phyloP scores from a whole-genome alignment of 2,113 vertebrate species.

The Ginglymostoma cirratum region DNA sequence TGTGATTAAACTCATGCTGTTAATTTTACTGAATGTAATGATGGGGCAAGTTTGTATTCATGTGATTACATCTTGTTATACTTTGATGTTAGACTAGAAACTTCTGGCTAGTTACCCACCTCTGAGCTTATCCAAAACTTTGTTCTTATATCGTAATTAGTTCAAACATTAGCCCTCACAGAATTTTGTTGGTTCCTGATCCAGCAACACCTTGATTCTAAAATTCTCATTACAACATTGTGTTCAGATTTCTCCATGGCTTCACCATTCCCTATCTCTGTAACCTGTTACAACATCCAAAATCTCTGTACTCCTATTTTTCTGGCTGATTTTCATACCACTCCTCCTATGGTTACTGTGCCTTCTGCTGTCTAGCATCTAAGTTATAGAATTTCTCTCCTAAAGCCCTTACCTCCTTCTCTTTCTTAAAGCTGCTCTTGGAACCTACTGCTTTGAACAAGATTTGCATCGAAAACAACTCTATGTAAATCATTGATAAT shows the following conservation, averaged over 20 bases:
- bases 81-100: background rate
- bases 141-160: background rate
- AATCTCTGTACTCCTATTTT: background rate
- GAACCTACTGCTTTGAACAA: background rate
- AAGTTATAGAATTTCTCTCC: background rate
- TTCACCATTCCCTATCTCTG: background rate
- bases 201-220: background rate
- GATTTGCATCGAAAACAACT: background rate
- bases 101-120: background rate
- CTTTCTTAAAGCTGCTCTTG: background rate
- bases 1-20: background rate
- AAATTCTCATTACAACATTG: background rate
- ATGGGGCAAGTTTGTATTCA: background rate
- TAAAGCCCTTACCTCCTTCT: background rate
- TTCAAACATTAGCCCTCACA: background rate
- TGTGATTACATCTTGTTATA: background rate
- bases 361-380: background rate
- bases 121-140: background rate
- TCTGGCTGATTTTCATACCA: background rate
- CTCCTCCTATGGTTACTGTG: no score
- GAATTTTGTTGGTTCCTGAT: background rate
- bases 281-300: background rate
- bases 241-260: background rate
- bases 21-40: background rate
- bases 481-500: background rate